Evolutionary conservation across 2,888 invertebrate genomes (phyloP).

Genomic region (Actias luna): DNA sequence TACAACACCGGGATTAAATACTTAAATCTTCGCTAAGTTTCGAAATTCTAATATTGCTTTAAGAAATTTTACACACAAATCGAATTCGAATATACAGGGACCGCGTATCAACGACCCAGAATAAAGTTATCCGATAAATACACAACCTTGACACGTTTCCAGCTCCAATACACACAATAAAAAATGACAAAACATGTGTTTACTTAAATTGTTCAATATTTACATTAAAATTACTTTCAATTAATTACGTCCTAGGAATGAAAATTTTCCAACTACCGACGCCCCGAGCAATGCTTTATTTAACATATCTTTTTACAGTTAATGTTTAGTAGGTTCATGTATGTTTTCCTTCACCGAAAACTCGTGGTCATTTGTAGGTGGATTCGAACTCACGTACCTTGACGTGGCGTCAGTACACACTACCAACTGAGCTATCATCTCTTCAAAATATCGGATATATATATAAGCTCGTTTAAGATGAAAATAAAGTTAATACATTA

Average conservation of each 20-base stretch:
- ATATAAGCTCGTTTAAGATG: too few relatives aligned
- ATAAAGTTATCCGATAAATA: slow-evolving; percentile 16
- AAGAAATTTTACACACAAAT: slow-evolving; percentile 1
- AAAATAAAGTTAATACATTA: too few relatives aligned
- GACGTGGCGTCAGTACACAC: too few relatives aligned
- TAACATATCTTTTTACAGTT: neutral
- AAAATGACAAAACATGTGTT: slow-evolving; percentile 12
- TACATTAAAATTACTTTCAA: slow-evolving; percentile 4
- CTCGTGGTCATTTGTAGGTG: too few relatives aligned
- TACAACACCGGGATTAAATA: neutral
- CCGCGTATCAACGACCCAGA: slow-evolving; percentile 4
- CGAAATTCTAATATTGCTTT: slow-evolving; percentile 10
- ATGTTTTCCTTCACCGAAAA: too few relatives aligned
- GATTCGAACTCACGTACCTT: too few relatives aligned
- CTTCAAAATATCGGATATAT: too few relatives aligned
- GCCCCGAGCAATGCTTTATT: too few relatives aligned
- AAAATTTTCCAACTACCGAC: slow-evolving; percentile 10
- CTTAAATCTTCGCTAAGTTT: neutral
- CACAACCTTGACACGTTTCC: slow-evolving; percentile 16
- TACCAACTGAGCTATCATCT: too few relatives aligned
- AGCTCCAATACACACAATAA: slow-evolving; percentile 8
- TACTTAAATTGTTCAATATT: slow-evolving; percentile 13
- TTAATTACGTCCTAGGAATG: slow-evolving; percentile 9
- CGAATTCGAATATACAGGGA: neutral
- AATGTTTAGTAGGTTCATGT: too few relatives aligned